Conservation (phyloP, 2,888 invertebrate species). For the Colostygia pectinataria region DNA sequence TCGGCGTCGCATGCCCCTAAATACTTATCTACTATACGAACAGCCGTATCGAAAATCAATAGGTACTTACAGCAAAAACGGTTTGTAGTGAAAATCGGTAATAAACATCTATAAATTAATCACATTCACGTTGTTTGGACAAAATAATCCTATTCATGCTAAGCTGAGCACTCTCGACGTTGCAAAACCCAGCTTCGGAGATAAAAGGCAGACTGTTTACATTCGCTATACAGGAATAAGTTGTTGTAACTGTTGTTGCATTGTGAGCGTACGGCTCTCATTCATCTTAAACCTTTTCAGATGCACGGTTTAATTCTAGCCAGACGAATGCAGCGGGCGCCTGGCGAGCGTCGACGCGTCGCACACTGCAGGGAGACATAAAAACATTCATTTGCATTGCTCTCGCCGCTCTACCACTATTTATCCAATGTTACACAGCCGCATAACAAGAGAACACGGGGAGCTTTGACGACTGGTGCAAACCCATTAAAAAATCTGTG, state of each 20-base stretch:
- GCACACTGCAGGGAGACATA: constrained; percentile 55
- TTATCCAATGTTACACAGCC: constrained; percentile 69
- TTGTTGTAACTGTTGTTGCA: constrained; percentile 74
- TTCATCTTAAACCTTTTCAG: constrained; percentile 79
- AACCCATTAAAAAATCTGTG: constrained; percentile 63
- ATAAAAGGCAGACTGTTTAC: constrained; percentile 69
- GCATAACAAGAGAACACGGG: constrained; percentile 67
- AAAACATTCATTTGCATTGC: constrained; percentile 77
- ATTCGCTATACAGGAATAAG: constrained; percentile 66
- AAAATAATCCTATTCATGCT: constrained; percentile 37
- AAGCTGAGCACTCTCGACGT: constrained; percentile 40
- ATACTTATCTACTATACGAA: constrained; percentile 37
- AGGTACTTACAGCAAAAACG: constrained; percentile 11
- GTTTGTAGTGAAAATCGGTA: not conserved
- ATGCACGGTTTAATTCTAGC: constrained; percentile 69
- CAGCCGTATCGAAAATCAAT: constrained; percentile 40
- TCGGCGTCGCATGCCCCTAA: constrained; percentile 53
- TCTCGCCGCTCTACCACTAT: constrained; percentile 59
- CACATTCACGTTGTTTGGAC: constrained; percentile 6
- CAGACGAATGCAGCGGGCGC: constrained; percentile 58
- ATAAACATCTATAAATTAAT: constrained; percentile 6
- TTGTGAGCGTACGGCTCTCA: constrained; percentile 67
- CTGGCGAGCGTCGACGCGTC: constrained; percentile 28
- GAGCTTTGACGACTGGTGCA: constrained; percentile 58
- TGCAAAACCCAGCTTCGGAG: constrained; percentile 47